Base-by-base conservation (phyloP, 2,888 invertebrate species). In the Polymixis lichenea region DNA sequence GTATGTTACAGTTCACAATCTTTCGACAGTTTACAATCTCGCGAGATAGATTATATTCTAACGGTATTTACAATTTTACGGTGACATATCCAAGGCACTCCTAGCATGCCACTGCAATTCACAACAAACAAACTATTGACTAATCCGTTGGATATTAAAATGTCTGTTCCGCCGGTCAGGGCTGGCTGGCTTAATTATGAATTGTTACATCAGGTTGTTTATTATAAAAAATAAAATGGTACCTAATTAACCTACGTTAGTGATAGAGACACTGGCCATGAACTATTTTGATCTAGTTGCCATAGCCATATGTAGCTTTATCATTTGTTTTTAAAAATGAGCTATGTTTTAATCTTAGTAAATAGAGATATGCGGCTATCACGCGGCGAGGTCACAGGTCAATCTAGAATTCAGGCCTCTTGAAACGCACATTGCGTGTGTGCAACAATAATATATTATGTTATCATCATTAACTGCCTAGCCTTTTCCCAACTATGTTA, bases 391-490 rank as follows among this genome's bases (percentile, higher is more conserved):
- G 53, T 68, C 69, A n/a, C 2, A 32, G 78, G 43, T 69, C 58
- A 79, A 60, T 79, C 32, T 76, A 70, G 58, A 69, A 79, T 46
- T 69, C 13, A 1, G 28, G 38, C 51, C n/a, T 58, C 19, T 49
- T 6, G n/a, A 43, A 38, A 58, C 19, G 8, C 17, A 8, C 22
- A 11, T 7, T 8, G 13, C 7, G 22, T 22, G n/a, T 38, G 25
- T 28, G 43, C 22, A 71, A 56, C 38, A 15, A 72, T 49, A 17
- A 49, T 72, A 6, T 19, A 28, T 43, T 43, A 9, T 32, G 19
- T 19, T n/a, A 25, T 19, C 38, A 38, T 38, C 5, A 38, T 38
- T 0, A 38, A 5, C 38, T 38, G 38, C 38, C 32, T 32, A 32
- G 32, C 32, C 38, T 38, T 38, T 38, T 38, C 6, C 38, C 3